Conservation (phyloP, 2,797 vertebrate species). For the Channallabes apus region DNA sequence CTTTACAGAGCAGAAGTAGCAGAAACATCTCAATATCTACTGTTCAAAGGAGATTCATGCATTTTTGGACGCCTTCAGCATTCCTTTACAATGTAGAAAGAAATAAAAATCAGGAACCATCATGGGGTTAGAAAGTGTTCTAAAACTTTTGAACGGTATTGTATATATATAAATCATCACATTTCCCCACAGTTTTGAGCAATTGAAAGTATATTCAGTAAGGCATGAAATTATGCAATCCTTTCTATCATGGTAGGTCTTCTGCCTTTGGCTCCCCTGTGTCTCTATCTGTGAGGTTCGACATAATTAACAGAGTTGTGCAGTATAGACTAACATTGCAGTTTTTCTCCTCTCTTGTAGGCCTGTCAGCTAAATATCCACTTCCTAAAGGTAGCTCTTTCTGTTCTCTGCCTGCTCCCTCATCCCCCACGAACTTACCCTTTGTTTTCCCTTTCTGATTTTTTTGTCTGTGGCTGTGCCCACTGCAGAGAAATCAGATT, state of each 20-base stretch:
- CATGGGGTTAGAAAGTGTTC: too few species aligned
- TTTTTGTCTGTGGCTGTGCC: slow-evolving; percentile 67
- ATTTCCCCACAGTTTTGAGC: not conserved
- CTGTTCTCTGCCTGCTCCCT: slow-evolving; percentile 59
- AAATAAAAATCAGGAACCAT: too few species aligned
- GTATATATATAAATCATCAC: not conserved
- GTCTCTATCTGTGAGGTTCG: not conserved
- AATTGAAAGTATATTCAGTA: not conserved
- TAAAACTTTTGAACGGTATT: too few species aligned
- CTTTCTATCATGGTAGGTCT: not conserved
- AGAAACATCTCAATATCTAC: too few species aligned
- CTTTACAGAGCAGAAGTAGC: too few species aligned
- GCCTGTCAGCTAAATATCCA: slow-evolving; percentile 82
- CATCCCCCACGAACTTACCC: slow-evolving; percentile 19
- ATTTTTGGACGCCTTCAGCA: too few species aligned
- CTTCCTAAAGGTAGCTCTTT: slow-evolving; percentile 78
- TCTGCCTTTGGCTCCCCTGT: not conserved
- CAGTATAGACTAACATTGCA: slow-evolving; percentile 60
- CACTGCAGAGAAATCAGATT: slow-evolving; percentile 74
- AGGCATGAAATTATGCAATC: not conserved
- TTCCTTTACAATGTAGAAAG: too few species aligned
- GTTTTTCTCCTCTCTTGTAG: slow-evolving; percentile 72
- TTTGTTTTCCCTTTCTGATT: slow-evolving; percentile 58
- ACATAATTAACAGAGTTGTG: slow-evolving; percentile 21
- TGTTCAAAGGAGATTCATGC: too few species aligned